Conservation (phyloP, 2,888 invertebrate genomes). For the Leptopilina drosophilae region DNA sequence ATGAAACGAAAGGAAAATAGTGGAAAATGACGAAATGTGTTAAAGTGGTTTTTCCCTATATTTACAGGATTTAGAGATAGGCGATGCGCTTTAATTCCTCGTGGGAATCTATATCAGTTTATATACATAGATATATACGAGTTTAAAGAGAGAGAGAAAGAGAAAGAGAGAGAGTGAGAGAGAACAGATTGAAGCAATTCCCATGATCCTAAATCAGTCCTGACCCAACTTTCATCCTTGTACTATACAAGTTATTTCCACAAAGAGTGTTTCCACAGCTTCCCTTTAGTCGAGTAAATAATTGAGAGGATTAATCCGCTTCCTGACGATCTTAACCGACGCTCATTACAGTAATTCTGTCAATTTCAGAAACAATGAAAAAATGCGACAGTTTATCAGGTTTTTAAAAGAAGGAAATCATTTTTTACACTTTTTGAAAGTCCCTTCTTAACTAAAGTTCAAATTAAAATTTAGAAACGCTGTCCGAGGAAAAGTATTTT, state of each 20-base stretch:
- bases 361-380: neutral
- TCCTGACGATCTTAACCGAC: neutral
- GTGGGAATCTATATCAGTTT: neutral
- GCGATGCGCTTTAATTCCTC: neutral
- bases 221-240: neutral
- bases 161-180: too few relatives aligned
- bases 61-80: neutral
- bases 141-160: neutral
- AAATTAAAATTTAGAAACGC: too few relatives aligned
- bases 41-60: neutral
- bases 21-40: neutral
- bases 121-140: neutral
- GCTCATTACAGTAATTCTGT: neutral
- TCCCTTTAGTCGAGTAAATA: neutral
- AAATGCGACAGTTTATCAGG: neutral
- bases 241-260: conserved; percentile 3
- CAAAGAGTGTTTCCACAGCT: neutral
- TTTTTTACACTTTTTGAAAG: too few relatives aligned
- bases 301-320: neutral
- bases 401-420: too few relatives aligned
- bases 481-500: too few relatives aligned
- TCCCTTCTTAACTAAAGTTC: too few relatives aligned
- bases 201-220: conserved; percentile 3
- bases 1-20: neutral
- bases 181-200: conserved; percentile 3